Evolutionary conservation across 2,113 vertebrate species (phyloP).

Genomic region (Microcebus jonahi): DNA sequence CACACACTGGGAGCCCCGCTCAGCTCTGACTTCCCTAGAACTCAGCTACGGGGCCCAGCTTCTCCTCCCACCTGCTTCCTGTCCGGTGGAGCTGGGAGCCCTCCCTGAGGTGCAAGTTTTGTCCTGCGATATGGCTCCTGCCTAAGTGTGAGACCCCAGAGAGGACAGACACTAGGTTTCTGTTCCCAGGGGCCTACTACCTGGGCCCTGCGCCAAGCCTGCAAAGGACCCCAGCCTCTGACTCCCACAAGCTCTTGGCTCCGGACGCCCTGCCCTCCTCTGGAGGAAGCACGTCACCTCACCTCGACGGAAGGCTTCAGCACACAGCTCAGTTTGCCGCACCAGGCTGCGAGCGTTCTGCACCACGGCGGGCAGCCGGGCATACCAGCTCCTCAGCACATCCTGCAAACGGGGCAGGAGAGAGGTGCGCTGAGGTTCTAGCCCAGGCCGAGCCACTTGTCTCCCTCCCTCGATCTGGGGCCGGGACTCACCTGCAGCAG

Average conservation of each 20-base stretch:
- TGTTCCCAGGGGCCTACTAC: neutral
- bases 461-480: neutral
- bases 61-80: neutral
- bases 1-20: neutral
- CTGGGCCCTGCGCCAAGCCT: neutral
- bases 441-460: neutral
- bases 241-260: neutral
- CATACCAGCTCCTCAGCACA: constrained; percentile 96
- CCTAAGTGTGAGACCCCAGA: neutral
- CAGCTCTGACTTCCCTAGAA: neutral
- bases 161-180: neutral
- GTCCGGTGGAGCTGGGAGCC: neutral
- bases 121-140: neutral
- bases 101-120: neutral
- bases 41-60: neutral
- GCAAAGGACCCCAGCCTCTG: neutral
- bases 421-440: neutral
- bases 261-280: neutral
- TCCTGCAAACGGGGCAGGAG: constrained; percentile 85
- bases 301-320: constrained; percentile 89
- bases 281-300: constrained; percentile 80
- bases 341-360: constrained; percentile 89
- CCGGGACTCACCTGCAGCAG: constrained; percentile 91
- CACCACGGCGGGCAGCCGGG: constrained; percentile 89
- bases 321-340: constrained; percentile 90